Conservation (phyloP, 2,797 vertebrate species). For the Enteromius afrohamiltoni region DNA sequence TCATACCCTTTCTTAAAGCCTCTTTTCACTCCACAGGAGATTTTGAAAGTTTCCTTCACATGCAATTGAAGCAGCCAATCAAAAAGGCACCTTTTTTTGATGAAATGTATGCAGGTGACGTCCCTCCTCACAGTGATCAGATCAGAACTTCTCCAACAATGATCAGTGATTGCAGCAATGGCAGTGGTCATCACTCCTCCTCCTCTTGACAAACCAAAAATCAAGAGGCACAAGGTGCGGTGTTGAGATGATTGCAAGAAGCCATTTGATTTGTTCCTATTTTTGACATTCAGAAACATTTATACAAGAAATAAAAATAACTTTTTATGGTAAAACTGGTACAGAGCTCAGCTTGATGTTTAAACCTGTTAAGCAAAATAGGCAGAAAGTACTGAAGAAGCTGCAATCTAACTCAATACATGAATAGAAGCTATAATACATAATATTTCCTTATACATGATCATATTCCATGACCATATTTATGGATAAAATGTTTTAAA, state of each 20-base stretch:
- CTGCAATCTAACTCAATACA: not conserved
- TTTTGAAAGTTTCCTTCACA: not conserved
- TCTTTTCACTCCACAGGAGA: not conserved
- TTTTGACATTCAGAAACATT: not conserved
- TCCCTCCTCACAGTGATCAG: not conserved
- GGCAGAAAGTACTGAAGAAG: not conserved
- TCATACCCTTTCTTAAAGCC: not conserved
- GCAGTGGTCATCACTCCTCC: not conserved
- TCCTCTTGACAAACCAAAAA: not conserved
- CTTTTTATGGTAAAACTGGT: not conserved
- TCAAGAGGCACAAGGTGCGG: not conserved
- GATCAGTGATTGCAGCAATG: slow-evolving; percentile 5
- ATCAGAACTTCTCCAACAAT: not conserved
- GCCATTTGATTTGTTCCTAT: not conserved
- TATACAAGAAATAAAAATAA: not conserved
- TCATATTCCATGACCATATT: not conserved
- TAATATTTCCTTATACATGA: not conserved
- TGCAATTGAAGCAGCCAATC: not conserved
- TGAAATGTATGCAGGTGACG: not conserved
- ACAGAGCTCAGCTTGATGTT: not conserved
- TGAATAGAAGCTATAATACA: not conserved
- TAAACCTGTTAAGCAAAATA: not conserved
- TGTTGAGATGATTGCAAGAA: not conserved
- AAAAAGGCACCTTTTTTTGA: not conserved
- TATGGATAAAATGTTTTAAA: not conserved